Evolutionary conservation across 2,888 invertebrate species (phyloP).

Genomic region (Anarsia innoxiella): DNA sequence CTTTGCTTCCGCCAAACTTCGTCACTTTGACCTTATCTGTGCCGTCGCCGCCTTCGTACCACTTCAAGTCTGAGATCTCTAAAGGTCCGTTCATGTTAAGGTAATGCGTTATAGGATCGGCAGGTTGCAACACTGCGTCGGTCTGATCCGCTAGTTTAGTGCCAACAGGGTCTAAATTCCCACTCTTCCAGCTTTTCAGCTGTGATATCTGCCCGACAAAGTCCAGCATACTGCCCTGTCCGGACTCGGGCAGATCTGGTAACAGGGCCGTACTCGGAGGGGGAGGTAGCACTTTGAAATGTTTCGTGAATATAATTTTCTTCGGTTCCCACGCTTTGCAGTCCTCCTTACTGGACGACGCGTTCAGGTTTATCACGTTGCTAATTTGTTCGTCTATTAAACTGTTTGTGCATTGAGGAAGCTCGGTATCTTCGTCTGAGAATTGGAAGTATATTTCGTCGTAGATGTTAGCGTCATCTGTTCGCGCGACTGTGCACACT

Average conservation of each 20-base stretch:
- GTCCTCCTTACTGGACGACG: slow-evolving; percentile 65
- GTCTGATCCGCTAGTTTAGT: slow-evolving; percentile 62
- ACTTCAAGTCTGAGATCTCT: slow-evolving; percentile 64
- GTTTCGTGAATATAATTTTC: slow-evolving; percentile 54
- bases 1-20: slow-evolving; percentile 47
- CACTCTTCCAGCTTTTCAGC: slow-evolving; percentile 62
- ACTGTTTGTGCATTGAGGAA: slow-evolving; percentile 63
- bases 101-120: slow-evolving; percentile 56
- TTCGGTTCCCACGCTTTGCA: slow-evolving; percentile 62
- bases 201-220: slow-evolving; percentile 63
- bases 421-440: slow-evolving; percentile 75
- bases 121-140: slow-evolving; percentile 49
- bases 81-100: slow-evolving; percentile 63
- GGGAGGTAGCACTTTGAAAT: slow-evolving; percentile 54
- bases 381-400: slow-evolving; percentile 66
- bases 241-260: slow-evolving; percentile 52
- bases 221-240: slow-evolving; percentile 54
- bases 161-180: slow-evolving; percentile 53
- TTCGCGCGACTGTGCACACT: slow-evolving; percentile 52
- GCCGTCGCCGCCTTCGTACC: slow-evolving; percentile 60
- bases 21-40: slow-evolving; percentile 57
- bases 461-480: slow-evolving; percentile 54
- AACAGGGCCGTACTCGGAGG: slow-evolving; percentile 48
- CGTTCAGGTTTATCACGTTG: slow-evolving; percentile 70
- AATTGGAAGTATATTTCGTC: slow-evolving; percentile 74